These are phyloP conservation scores for Neomonachus schauinslandi DNA, from an alignment of 2,113 vertebrate species.

Conservation along the genomic window DNA sequence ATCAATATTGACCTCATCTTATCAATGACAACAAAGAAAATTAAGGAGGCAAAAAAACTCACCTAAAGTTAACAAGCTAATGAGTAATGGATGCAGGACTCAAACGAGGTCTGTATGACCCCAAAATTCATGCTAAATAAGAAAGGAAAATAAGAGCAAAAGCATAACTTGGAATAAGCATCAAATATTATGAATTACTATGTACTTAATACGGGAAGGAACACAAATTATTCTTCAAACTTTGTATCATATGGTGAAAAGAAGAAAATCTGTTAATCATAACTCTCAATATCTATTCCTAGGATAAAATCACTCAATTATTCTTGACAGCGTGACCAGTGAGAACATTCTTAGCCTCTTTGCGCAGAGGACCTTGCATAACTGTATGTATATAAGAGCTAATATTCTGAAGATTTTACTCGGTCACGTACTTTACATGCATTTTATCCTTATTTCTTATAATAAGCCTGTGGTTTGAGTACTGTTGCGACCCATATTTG, in stretches of 20 bases:
- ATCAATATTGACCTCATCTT: not conserved
- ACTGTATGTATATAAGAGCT: not conserved
- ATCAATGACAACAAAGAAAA: not conserved
- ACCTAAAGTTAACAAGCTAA: not conserved
- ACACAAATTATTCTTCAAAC: not conserved
- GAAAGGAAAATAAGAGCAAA: not conserved
- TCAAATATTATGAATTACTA: not conserved
- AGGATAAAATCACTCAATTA: not conserved
- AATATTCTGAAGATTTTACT: not conserved
- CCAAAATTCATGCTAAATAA: not conserved
- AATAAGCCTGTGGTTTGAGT: not conserved
- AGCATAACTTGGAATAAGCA: not conserved
- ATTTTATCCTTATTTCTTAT: not conserved
- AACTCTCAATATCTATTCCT: not conserved
- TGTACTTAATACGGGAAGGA: not conserved
- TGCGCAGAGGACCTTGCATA: not conserved
- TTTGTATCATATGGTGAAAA: not conserved
- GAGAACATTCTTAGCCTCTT: not conserved
- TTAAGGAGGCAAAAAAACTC: not conserved
- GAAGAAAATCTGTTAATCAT: not conserved
- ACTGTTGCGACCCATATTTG: not conserved
- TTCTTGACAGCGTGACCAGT: not conserved
- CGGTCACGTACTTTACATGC: not conserved
- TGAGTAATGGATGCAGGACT: not conserved
- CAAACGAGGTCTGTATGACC: not conserved